Conservation (phyloP, 2,888 invertebrate genomes). For the Polydrusus pterygomalis region DNA sequence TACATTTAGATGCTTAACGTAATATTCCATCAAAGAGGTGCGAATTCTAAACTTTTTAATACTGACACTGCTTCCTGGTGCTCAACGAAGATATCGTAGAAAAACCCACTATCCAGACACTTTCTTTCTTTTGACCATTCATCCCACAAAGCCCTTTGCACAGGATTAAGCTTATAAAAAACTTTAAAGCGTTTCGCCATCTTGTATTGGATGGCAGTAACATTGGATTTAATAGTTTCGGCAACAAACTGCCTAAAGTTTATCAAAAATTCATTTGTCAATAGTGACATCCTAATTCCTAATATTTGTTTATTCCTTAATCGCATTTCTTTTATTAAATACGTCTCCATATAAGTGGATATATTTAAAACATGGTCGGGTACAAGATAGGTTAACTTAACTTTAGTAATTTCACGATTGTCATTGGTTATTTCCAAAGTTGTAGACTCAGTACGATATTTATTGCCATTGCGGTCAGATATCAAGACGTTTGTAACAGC, state of each 20-base stretch:
- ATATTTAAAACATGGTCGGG: not conserved
- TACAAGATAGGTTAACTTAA: not conserved
- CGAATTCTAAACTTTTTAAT: not conserved
- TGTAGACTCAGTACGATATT: not conserved
- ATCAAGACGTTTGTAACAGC: not conserved
- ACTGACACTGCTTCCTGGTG: not conserved
- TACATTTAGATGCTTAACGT: too few species aligned
- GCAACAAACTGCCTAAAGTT: not conserved
- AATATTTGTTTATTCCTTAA: not conserved
- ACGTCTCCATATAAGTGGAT: not conserved
- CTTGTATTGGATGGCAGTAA: not conserved
- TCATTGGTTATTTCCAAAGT: too few species aligned
- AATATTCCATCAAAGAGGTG: too few species aligned
- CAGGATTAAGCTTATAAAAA: not conserved
- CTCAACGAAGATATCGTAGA: not conserved
- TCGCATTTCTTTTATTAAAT: not conserved
- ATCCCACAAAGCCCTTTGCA: not conserved
- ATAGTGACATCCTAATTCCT: not conserved
- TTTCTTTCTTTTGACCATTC: not conserved
- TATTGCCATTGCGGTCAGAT: not conserved
- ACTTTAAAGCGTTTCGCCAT: not conserved
- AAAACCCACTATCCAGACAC: not conserved
- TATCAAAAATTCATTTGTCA: not conserved
- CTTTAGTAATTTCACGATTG: not conserved
- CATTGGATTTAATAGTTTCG: not conserved